phyloP scores from a whole-genome alignment of 1,140 invertebrate species.

The Rhagoletis pomonella region DNA sequence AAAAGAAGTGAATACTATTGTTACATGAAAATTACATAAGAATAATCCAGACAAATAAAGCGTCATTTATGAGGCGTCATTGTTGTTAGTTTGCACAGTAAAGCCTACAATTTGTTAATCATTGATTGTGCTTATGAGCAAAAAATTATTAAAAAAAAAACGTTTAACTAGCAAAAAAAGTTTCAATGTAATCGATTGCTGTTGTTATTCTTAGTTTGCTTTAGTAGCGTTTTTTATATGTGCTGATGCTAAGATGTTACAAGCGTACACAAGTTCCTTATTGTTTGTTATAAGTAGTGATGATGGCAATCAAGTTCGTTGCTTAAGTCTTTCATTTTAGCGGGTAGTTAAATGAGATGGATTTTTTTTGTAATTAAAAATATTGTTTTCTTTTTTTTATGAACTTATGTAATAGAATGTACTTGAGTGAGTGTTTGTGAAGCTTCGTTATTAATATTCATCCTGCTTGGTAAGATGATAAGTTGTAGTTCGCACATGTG shows the following conservation, averaged over 20 bases:
- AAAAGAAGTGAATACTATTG: too few species aligned
- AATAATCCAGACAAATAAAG: too few species aligned
- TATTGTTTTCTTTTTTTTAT: too few species aligned
- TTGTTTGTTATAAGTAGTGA: background rate
- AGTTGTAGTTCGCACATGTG: background rate
- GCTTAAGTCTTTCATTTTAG: slow-evolving; percentile 53
- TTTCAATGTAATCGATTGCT: background rate
- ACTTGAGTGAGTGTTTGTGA: too few species aligned
- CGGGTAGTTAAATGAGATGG: background rate
- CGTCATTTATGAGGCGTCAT: too few species aligned
- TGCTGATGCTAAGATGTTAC: background rate
- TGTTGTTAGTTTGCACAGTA: too few species aligned
- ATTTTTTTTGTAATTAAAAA: too few species aligned
- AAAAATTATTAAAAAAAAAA: background rate
- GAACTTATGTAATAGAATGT: too few species aligned
- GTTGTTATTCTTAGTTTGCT: background rate
- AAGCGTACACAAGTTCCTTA: background rate
- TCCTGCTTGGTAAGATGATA: too few species aligned
- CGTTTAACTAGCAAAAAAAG: background rate
- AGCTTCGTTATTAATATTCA: too few species aligned
- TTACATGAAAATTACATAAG: too few species aligned
- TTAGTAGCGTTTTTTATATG: background rate
- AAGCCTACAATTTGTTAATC: too few species aligned
- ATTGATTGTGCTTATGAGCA: background rate
- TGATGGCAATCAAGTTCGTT: slow-evolving; percentile 21